Base-by-base conservation (phyloP, 2,113 vertebrate genomes). In the Zosterops lateralis region DNA sequence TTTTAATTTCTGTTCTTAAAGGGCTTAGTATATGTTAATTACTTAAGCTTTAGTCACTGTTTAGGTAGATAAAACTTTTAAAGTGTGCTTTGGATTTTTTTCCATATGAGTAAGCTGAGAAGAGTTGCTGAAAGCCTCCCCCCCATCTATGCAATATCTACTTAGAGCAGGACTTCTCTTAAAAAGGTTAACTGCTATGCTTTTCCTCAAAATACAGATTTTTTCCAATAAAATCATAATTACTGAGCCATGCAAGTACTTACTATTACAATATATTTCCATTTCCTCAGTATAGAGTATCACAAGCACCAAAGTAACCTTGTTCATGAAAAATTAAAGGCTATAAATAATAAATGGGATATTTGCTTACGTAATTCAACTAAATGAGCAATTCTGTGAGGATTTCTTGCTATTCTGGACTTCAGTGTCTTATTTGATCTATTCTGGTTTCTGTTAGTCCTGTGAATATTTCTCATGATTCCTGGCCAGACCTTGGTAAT, bases 311-410 rank as follows among this genome's bases (percentile, higher is more conserved):
- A 60, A 66, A 90, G 28, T 74, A 73, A 80, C 29, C 17, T 62
- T 47, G 19, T 48, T 94, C 54, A 82, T 91, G 87, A 94, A 93
- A 94, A 95, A 91, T 89, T 89, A 72, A 92, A 84, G 29, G 20
- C 74, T 78, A 38, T 92, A 93, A 93, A 90, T 92, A 90, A 70
- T 62, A 83, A 82, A 72, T 73, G 71, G 70, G 44, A 31, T 58
- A 54, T 76, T 92, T 96, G 38, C 53, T 95, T 87, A 74, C 0
- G 13, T 83, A 82, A 64, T 74, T 87, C 56, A 83, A 61, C 48
- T 77, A 71, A 95, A 61, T 88, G 61, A 90, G 17, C 14, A 92
- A 68, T 78, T 92, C 79, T 87, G 29, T 50, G 61, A 86, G 71
- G 68, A 64, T 84, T 95, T 91, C 84, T 84, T 88, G 42, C 62